Evolutionary conservation across 1,140 invertebrate species (phyloP).

Genomic region (Lepidurus couesii): DNA sequence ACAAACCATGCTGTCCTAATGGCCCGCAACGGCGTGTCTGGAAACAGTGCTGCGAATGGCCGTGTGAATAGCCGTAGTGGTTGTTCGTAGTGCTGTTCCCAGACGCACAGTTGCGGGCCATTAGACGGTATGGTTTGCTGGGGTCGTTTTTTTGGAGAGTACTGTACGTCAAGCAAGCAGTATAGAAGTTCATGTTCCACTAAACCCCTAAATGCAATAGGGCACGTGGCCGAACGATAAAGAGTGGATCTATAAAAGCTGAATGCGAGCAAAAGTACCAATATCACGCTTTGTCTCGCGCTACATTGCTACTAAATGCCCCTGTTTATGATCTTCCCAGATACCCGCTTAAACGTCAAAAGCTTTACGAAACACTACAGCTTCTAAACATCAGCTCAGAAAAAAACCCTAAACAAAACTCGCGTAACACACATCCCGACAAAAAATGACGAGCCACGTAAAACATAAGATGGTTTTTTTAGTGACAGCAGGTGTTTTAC

Average conservation of each 20-base stretch:
- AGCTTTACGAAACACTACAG: background rate
- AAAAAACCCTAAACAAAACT: background rate
- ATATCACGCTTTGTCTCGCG: background rate
- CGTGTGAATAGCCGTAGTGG: no score
- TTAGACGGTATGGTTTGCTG: no score
- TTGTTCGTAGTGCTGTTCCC: no score
- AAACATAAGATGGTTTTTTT: background rate
- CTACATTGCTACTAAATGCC: background rate
- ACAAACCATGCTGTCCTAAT: no score
- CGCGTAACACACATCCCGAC: background rate
- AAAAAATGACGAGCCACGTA: conserved; percentile 8
- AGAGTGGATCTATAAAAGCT: background rate
- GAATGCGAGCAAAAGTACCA: background rate
- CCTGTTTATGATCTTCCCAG: background rate
- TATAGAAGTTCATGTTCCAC: background rate
- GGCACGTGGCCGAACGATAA: background rate
- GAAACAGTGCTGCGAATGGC: no score
- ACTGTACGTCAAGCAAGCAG: no score
- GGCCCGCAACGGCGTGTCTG: no score
- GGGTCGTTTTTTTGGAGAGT: no score
- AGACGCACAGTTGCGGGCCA: no score
- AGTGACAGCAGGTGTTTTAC: conserved; percentile 41
- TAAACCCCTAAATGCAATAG: background rate
- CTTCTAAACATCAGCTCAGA: background rate
- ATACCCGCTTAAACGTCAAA: background rate